Evolutionary conservation across 2,888 invertebrate species (phyloP).

Genomic region (Argynnis bischoffii): DNA sequence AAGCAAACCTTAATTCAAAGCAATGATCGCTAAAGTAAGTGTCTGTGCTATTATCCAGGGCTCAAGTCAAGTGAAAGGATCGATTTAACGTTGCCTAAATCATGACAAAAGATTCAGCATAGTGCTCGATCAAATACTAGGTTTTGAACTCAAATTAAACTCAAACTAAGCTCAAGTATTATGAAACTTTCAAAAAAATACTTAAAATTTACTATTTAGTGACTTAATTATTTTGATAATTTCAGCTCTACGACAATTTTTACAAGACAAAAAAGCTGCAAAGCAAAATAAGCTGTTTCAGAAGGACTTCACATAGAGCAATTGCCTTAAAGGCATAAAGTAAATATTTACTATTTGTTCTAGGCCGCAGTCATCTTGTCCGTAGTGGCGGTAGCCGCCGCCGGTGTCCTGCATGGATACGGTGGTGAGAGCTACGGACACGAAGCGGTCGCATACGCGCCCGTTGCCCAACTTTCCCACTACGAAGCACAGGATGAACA

Average conservation of each 20-base stretch:
- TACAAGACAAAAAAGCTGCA: too few relatives aligned
- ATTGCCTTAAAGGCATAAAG: background rate
- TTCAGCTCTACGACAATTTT: too few relatives aligned
- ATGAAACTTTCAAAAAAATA: background rate
- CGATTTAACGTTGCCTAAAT: conserved; percentile 29
- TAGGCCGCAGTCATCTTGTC: conserved; percentile 72
- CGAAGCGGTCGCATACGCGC: conserved; percentile 67
- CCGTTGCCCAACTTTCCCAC: conserved; percentile 56
- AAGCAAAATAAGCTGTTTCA: background rate
- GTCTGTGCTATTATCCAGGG: conserved; percentile 46
- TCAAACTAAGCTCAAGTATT: too few relatives aligned
- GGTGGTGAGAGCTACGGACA: conserved; percentile 69
- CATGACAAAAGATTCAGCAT: conserved; percentile 17
- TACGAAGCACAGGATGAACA: conserved; percentile 72
- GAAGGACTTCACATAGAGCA: background rate
- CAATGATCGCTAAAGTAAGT: conserved; percentile 81
- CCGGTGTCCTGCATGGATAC: conserved; percentile 69
- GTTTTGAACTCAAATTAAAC: too few relatives aligned
- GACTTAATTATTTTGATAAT: too few relatives aligned
- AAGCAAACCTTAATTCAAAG: conserved; percentile 75
- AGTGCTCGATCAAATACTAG: too few relatives aligned
- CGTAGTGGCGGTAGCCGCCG: conserved; percentile 69
- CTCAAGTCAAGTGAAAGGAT: conserved; percentile 63
- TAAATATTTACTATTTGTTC: background rate
- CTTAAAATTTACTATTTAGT: background rate